A percentile compares a stretch with the other conserved stretches of the same genome.
Evolutionary conservation across 2,113 vertebrate genomes (phyloP).

Genomic region (Formicarius rufipectus): DNA sequence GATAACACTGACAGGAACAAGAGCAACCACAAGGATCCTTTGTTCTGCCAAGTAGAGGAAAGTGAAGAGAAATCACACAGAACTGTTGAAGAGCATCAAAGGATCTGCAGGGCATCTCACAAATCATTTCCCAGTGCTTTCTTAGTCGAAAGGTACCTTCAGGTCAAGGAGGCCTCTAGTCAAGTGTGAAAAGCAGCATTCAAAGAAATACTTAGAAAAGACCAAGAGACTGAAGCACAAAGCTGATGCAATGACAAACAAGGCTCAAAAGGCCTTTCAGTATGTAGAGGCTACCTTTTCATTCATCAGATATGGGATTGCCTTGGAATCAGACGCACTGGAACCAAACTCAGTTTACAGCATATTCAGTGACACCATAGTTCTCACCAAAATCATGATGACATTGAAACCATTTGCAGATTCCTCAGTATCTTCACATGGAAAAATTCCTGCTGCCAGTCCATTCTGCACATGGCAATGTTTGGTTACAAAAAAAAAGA

Average conservation of each 20-base stretch:
- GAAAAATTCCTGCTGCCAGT: constrained; percentile 86
- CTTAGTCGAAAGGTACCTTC: constrained; percentile 71
- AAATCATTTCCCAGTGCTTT: constrained; percentile 69
- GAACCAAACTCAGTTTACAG: constrained; percentile 82
- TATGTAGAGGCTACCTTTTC: constrained; percentile 86
- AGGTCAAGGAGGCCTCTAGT: constrained; percentile 73
- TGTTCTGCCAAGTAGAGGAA: constrained; percentile 65
- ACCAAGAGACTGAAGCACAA: constrained; percentile 90
- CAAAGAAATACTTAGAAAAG: constrained; percentile 85
- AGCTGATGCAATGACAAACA: constrained; percentile 84
- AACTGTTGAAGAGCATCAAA: constrained; percentile 58
- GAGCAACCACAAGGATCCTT: constrained; percentile 33
- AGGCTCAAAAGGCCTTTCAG: constrained; percentile 82
- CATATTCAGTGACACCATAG: constrained; percentile 81
- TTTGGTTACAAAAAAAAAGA: constrained; percentile 85
- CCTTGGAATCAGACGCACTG: constrained; percentile 79
- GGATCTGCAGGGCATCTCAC: constrained; percentile 66
- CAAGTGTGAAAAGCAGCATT: constrained; percentile 72
- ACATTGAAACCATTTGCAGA: constrained; percentile 81
- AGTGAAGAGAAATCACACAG: constrained; percentile 61
- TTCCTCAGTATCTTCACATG: constrained; percentile 66
- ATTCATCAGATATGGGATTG: constrained; percentile 86
- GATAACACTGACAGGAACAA: constrained; percentile 48
- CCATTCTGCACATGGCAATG: constrained; percentile 86
- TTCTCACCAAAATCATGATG: constrained; percentile 85